Base-by-base conservation (phyloP, 1,140 invertebrate genomes). In the Micrasema minimum region DNA sequence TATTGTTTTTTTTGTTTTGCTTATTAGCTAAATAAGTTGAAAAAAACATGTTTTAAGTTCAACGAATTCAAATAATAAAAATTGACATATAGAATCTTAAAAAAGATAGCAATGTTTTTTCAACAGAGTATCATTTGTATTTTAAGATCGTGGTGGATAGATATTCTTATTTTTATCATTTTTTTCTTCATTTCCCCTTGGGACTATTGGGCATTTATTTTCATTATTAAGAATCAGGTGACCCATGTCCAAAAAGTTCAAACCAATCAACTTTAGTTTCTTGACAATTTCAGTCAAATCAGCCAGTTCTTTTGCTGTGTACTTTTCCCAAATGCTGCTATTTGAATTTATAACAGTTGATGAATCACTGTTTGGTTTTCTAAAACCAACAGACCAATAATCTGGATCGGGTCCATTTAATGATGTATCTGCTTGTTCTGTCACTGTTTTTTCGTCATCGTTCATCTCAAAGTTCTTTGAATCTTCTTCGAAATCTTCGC, bases 161-260 rank as follows among this genome's bases (percentile, higher is more conserved):
- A 22, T 55, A 31, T 35, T 35, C 16, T 55, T 55, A 2, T 55
- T 11, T n/a, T 35, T 14, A 35, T 31, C 26, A 7, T 7, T 7
- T 31, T 31, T 31, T 2, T 31, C 26, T 26, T 43, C 14, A 7
- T 20, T 16, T 16, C 16, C 7, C 20, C 20, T 46, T 59, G 66
- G 66, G n/a, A 73, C 14, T n/a, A 69, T 69, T 2, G 72, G 59
- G 59, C 67, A 59, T 43, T 41, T 53, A 11, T 46, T n/a, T 65
- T 70, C 41, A 7, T 53, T 62, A 45, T 66, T 51, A 12, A 70
- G 45, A 10, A 74, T 41, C 16, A 67, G 18, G 45, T 74, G 72
- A 1, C 72, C 72, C 67, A 74, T 66, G 22, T 74, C 72, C 20
- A 74, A 55, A 51, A 74, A 70, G 14, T 68, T 69, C 16, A 74